A percentile compares a stretch with the other conserved stretches of the same genome.
Conservation (phyloP, 2,113 vertebrate species). For the Stercorarius parasiticus region DNA sequence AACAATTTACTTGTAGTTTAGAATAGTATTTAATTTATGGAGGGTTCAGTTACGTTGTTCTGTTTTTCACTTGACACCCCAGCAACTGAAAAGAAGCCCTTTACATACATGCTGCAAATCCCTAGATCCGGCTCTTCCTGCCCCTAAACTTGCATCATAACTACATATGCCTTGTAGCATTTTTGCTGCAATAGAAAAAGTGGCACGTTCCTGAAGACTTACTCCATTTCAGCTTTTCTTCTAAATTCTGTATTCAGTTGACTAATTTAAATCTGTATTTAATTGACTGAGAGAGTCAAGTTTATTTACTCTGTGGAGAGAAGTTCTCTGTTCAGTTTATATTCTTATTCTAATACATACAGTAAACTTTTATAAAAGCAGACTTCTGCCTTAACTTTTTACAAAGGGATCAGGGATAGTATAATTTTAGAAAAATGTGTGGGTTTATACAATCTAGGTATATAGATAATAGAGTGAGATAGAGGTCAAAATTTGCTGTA, state of each 20-base stretch:
- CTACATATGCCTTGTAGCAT: not conserved
- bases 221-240: not conserved
- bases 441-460: not conserved
- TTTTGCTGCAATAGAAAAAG: not conserved
- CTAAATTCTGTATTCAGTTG: not conserved
- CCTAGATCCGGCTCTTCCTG: not conserved
- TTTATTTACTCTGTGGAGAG: not conserved
- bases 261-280: not conserved
- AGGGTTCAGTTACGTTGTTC: not conserved
- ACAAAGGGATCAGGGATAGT: not conserved
- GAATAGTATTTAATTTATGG: slow-evolving; percentile 11
- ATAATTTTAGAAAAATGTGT: not conserved
- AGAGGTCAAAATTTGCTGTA: not conserved
- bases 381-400: not conserved
- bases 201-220: not conserved
- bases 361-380: not conserved
- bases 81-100: not conserved
- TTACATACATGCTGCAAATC: not conserved
- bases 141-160: not conserved
- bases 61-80: not conserved
- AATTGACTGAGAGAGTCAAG: not conserved
- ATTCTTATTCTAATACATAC: not conserved
- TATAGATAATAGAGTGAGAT: not conserved
- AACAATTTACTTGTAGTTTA: slow-evolving; percentile 21
- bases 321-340: not conserved